Evolutionary conservation across 2,888 invertebrate genomes (phyloP).

Genomic region (Pegoplata infirma): DNA sequence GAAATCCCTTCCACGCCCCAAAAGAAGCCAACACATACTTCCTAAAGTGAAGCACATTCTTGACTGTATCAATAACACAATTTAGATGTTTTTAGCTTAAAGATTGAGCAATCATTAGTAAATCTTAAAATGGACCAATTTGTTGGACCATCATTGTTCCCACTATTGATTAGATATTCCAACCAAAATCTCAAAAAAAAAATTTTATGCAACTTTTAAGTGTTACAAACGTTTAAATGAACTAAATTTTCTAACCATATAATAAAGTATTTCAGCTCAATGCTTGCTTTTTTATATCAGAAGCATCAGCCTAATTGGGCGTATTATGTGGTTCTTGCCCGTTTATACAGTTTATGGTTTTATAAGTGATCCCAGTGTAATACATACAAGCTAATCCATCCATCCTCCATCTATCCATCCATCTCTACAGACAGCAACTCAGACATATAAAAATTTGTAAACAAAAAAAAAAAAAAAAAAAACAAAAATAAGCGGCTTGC

Average conservation of each 20-base stretch:
- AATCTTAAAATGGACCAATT: too few relatives aligned
- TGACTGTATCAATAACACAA: too few relatives aligned
- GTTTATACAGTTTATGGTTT: constrained; percentile 65
- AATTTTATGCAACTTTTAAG: not conserved
- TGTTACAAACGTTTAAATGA: constrained; percentile 3
- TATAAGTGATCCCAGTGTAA: constrained; percentile 64
- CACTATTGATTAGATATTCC: too few relatives aligned
- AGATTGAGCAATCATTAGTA: too few relatives aligned
- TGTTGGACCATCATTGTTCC: too few relatives aligned
- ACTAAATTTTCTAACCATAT: too few relatives aligned
- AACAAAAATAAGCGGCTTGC: not conserved
- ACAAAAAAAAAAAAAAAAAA: not conserved
- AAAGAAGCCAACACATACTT: too few relatives aligned
- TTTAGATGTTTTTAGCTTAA: too few relatives aligned
- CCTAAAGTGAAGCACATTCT: too few relatives aligned
- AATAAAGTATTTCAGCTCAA: not conserved
- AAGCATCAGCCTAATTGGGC: constrained; percentile 78
- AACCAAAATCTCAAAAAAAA: not conserved
- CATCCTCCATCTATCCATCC: constrained; percentile 7
- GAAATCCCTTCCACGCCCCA: too few relatives aligned
- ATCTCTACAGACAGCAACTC: constrained; percentile 17
- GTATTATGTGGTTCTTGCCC: constrained; percentile 69
- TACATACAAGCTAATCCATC: constrained; percentile 34
- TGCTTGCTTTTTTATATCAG: constrained; percentile 71
- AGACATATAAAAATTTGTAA: constrained; percentile 27